A percentile compares a stretch with the other conserved stretches of the same genome.
phyloP scores from a whole-genome alignment of 2,113 vertebrate genomes.

The Aegithalos caudatus region DNA sequence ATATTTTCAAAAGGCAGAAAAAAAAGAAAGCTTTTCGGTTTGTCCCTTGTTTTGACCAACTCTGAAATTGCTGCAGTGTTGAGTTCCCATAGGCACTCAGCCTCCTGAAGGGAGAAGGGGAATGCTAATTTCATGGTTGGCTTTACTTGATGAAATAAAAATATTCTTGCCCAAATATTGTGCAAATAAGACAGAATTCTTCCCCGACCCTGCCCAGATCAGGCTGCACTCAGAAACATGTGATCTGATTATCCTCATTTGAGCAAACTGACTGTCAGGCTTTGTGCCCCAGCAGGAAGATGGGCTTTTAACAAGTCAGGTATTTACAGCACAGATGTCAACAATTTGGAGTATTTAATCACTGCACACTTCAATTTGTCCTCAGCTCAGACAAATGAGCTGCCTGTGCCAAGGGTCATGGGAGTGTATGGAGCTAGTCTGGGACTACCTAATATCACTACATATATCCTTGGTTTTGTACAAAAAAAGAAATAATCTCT shows the following conservation, averaged over 20 bases:
- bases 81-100: background rate
- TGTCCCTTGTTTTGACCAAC: background rate
- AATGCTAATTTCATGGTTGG: background rate
- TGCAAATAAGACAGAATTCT: background rate
- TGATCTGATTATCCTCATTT: background rate
- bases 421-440: background rate
- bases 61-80: background rate
- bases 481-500: background rate
- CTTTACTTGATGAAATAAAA: conserved; percentile 13
- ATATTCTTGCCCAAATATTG: background rate
- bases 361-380: background rate
- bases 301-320: background rate
- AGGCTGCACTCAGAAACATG: background rate
- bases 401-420: background rate
- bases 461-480: background rate
- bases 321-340: conserved; percentile 8
- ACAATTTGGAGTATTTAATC: conserved; percentile 11
- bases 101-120: background rate
- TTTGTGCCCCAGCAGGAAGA: background rate
- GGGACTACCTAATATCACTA: background rate
- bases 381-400: background rate
- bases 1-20: background rate
- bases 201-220: background rate
- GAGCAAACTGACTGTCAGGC: background rate
- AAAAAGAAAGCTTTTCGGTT: background rate